These are phyloP conservation scores for Fregata magnificens DNA, from an alignment of 2,113 vertebrate genomes.

Conservation along the genomic window DNA sequence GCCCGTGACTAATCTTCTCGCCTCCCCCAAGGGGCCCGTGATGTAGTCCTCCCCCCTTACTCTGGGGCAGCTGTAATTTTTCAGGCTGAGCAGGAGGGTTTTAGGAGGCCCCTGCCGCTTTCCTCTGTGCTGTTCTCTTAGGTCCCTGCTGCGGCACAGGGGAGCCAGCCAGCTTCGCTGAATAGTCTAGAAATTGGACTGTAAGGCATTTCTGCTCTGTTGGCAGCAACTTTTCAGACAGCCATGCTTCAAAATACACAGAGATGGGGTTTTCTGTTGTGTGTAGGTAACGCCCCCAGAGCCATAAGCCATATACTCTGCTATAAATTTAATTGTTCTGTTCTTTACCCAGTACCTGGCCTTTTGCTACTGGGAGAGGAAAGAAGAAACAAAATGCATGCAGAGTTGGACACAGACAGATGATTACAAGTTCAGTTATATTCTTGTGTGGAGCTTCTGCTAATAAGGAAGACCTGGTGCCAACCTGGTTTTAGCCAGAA, in stretches of 20 bases:
- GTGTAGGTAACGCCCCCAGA: background rate
- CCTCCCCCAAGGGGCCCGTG: background rate
- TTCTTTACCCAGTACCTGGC: background rate
- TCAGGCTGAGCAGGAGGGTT: background rate
- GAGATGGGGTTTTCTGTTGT: background rate
- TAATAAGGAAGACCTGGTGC: background rate
- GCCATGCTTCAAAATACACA: background rate
- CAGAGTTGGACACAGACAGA: background rate
- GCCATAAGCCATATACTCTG: background rate
- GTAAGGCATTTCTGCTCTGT: background rate
- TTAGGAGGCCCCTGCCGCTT: background rate
- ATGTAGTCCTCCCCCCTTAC: background rate
- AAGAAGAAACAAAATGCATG: background rate
- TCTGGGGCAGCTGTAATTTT: background rate
- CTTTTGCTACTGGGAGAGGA: background rate
- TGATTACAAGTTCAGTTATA: background rate
- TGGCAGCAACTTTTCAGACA: background rate
- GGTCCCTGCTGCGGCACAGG: background rate
- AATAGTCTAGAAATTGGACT: background rate
- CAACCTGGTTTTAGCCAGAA: background rate
- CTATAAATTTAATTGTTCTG: background rate
- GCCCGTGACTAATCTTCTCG: background rate
- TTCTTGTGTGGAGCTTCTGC: background rate
- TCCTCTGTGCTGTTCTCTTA: background rate
- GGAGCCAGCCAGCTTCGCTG: background rate